Base-by-base conservation (phyloP, 2,113 vertebrate genomes). In the Nothocercus julius region DNA sequence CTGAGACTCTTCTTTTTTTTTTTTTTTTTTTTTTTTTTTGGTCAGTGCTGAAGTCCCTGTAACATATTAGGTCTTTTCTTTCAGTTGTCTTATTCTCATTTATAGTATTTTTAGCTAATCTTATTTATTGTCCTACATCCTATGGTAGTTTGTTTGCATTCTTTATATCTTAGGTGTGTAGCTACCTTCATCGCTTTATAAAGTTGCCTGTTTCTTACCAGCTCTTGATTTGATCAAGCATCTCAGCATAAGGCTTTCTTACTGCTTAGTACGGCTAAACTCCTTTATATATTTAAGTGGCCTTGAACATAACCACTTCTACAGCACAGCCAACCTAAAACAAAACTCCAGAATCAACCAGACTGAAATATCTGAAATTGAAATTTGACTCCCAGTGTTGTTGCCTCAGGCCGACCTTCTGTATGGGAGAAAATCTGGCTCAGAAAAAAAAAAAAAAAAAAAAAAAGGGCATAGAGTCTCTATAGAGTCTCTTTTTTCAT, bases 291-390 rank as follows among this genome's bases (percentile, higher is more conserved):
- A 18, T 45, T 91, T 62, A 76, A 89, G 62, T 73, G 78, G 66
- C 75, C 82, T 89, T 67, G 87, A 89, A 94, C 6, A 4, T 30
- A 67, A 90, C 62, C 25, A 9, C 42, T 90, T 68, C 73, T 58
- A 51, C 47, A 40, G 49, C 89, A 82, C 63, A 89, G 30, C 25
- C 84, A 75, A 49, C 38, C 42, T 80, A 17, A 19, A 92, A 68
- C 67, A 91, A 91, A 95, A 74, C 68, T 80, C 68, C 59, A 47
- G 63, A 91, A 97, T 67, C 81, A 85, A 79, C 75, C 49, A 91
- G 44, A 49, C 86, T 79, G 53, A 78, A 89, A 94, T 22, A 87
- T 89, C 75, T 69, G 84, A 87, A 84, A 75, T 75, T 85, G 67
- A 89, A 95, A 92, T 80, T 82, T 87, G 81, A 82, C 75, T 91